These are phyloP conservation scores for Thryonomys swinderianus DNA, from an alignment of 2,113 vertebrate genomes.

Conservation along the genomic window DNA sequence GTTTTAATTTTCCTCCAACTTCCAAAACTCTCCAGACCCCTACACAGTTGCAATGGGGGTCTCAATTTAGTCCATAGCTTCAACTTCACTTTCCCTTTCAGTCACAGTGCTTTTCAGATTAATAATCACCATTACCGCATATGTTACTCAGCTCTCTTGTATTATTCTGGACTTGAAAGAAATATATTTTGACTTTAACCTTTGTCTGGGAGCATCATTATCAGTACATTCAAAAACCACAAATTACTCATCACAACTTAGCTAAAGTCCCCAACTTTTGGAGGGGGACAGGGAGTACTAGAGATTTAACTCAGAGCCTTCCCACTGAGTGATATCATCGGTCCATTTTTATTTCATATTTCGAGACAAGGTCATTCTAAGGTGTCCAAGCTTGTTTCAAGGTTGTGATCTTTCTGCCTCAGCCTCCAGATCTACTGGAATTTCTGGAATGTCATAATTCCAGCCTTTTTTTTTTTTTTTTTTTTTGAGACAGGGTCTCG, in stretches of 20 bases:
- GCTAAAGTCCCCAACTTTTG: neutral
- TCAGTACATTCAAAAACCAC: neutral
- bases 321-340: neutral
- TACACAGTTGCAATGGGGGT: rapidly evolving
- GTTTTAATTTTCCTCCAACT: neutral
- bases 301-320: neutral
- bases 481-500: no score
- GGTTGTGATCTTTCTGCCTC: neutral
- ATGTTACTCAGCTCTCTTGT: neutral
- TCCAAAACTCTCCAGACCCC: neutral
- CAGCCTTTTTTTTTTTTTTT: neutral
- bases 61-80: neutral
- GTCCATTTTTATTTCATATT: neutral
- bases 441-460: neutral
- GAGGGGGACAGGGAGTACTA: no score
- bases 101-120: rapidly evolving
- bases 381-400: neutral
- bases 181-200: neutral
- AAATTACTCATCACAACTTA: neutral
- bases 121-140: neutral
- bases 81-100: neutral
- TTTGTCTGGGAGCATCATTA: neutral
- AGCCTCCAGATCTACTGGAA: neutral
- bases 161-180: neutral
- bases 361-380: neutral